Conservation (phyloP, 1,140 invertebrate species). For the Leptestheria dahalacensis region DNA sequence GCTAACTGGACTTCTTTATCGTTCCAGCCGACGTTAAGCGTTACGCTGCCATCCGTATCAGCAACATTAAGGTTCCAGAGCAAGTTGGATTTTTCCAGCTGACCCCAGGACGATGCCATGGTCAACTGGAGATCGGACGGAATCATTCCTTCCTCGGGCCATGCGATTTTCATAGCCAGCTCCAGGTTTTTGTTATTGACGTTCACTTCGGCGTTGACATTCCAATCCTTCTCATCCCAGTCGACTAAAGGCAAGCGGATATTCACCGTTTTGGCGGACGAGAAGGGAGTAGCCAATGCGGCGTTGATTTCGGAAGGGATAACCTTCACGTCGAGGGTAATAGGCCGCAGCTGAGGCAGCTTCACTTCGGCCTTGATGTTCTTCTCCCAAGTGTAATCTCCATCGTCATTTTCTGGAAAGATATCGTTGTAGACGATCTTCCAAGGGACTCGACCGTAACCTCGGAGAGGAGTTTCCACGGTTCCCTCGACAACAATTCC, state of each 20-base stretch:
- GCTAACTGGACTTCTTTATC: neutral
- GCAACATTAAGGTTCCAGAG: neutral
- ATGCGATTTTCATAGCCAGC: neutral
- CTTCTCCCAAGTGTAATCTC: constrained; percentile 5
- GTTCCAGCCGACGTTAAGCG: constrained; percentile 1
- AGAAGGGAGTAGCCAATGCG: constrained; percentile 19
- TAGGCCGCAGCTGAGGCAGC: neutral
- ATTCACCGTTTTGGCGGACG: constrained; percentile 18
- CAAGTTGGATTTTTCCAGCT: neutral
- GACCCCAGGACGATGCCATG: neutral
- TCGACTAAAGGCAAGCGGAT: constrained; percentile 14
- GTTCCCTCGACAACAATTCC: constrained; percentile 1
- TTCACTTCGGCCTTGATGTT: neutral
- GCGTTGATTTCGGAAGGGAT: constrained; percentile 16
- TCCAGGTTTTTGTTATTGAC: neutral
- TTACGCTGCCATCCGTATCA: neutral
- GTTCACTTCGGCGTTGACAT: neutral
- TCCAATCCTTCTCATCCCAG: neutral
- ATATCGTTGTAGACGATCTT: neutral
- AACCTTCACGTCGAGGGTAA: neutral
- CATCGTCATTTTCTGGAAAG: neutral
- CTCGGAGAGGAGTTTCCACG: neutral
- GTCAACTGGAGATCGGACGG: neutral
- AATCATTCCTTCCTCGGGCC: neutral
- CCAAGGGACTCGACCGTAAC: constrained; percentile 7